Base-by-base conservation (phyloP, 2,888 invertebrate genomes). In the Melanchra persicariae region DNA sequence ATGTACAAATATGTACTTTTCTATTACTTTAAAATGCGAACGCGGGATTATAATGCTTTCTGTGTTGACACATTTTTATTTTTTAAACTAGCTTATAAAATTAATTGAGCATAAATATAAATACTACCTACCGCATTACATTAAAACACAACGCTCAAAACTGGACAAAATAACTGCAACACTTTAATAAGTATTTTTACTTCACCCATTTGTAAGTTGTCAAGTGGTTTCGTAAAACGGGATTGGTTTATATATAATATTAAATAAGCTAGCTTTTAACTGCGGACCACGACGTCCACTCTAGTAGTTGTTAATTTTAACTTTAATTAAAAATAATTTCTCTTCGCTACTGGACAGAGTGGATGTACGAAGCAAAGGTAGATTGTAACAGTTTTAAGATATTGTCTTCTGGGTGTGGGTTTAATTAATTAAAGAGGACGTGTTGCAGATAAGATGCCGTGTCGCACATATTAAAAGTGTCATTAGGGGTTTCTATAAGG, bases 271-370 rank as follows among this genome's bases (percentile, higher is more conserved):
- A 85, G 86, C 84, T 86, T 77, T 77, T 83, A 82, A 85, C 81
- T 83, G 77, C 78, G 79, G 80, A 83, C 79, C 81, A 81, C 82
- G 26, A 57, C 77, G 84, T 82, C 83, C 83, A 79, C 83, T 81
- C 62, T 70, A 70, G 77, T 72, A 84, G 86, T 83, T 88, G 86
- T 87, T 87, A 87, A 89, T 90, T 88, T 87, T 76, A 86, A 85
- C 76, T 88, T 88, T 89, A 90, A 90, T 90, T 89, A 89, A 89
- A 90, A 89, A 89, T 90, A 88, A 89, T 89, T 88, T 87, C 87
- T 86, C 86, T 70, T 68, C 66, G 61, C 81, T 61, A 82, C 74
- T 86, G 84, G 84, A 83, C 81, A 81, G 66, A 74, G 64, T 26
- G 26, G 83, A 85, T 79, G 54, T 74, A 72, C 45, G 69, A 87